Conservation (phyloP, 1,140 invertebrate species). For the Rhopalosiphum maidis region DNA sequence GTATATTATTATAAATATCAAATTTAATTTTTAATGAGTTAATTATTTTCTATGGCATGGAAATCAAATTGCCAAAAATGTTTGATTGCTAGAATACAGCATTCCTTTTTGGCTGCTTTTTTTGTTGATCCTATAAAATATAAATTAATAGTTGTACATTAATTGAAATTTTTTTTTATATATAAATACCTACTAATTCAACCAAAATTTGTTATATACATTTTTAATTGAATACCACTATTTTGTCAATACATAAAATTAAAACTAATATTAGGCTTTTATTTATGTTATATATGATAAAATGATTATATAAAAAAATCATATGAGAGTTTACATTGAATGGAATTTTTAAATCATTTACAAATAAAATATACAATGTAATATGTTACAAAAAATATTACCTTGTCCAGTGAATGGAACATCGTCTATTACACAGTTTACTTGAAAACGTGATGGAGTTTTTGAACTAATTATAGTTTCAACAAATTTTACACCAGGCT, state of each 20-base stretch:
- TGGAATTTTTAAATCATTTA: neutral
- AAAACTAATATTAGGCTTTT: no score
- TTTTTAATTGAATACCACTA: neutral
- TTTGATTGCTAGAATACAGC: constrained; percentile 24
- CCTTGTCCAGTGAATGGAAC: neutral
- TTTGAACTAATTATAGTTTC: neutral
- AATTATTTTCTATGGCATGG: neutral
- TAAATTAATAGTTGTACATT: neutral
- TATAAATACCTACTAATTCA: neutral
- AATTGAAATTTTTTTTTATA: neutral
- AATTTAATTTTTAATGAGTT: neutral
- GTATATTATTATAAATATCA: neutral
- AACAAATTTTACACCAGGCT: neutral
- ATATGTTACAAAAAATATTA: neutral
- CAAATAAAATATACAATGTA: neutral
- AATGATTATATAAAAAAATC: no score
- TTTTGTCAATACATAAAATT: no score
- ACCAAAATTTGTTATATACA: neutral
- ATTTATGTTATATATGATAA: no score
- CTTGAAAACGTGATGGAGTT: neutral
- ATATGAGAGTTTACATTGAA: neutral
- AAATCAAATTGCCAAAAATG: constrained; percentile 44
- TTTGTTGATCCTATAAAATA: constrained; percentile 42
- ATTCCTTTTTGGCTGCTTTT: constrained; percentile 49
- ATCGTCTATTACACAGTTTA: neutral